Conservation (phyloP, 2,888 invertebrate genomes). For the Cosmia pyralina region DNA sequence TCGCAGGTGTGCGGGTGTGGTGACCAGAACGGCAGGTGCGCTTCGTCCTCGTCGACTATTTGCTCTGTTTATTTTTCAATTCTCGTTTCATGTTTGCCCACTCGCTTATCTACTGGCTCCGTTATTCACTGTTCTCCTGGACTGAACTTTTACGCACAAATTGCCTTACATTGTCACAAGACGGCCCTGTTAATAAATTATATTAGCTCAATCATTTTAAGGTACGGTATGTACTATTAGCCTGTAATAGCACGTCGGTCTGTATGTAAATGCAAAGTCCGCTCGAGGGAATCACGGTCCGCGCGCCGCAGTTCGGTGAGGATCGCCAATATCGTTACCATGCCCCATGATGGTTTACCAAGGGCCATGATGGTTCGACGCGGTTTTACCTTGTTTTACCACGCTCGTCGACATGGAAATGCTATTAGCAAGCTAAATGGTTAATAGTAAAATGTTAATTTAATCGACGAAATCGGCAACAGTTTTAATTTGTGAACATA, state of each 20-base stretch:
- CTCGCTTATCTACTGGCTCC: conserved; percentile 42
- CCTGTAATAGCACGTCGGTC: conserved; percentile 47
- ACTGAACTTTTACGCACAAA: conserved; percentile 41
- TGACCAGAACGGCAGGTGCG: conserved; percentile 76
- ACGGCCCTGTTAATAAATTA: conserved; percentile 24
- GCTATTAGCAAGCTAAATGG: conserved; percentile 33
- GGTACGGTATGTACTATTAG: conserved; percentile 42
- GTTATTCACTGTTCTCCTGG: conserved; percentile 41
- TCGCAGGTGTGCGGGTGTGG: conserved; percentile 68
- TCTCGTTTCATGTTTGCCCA: conserved; percentile 35
- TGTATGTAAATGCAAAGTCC: conserved; percentile 67
- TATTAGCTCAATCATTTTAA: conserved; percentile 37
- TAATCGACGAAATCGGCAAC: conserved; percentile 5
- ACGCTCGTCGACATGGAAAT: conserved; percentile 36
- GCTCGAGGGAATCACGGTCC: conserved; percentile 54
- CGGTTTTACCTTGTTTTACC: conserved; percentile 32
- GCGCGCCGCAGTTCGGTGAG: conserved; percentile 48
- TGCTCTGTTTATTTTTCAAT: conserved; percentile 70
- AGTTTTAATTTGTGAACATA: conserved; percentile 24
- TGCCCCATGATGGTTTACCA: not conserved
- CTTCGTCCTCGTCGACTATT: conserved; percentile 58
- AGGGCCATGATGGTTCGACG: conserved; percentile 20
- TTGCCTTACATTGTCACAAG: conserved; percentile 33
- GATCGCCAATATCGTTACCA: conserved; percentile 32
- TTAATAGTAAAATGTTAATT: conserved; percentile 36